phyloP scores from a whole-genome alignment of 2,888 invertebrate species.

The Aphodius sticticus region DNA sequence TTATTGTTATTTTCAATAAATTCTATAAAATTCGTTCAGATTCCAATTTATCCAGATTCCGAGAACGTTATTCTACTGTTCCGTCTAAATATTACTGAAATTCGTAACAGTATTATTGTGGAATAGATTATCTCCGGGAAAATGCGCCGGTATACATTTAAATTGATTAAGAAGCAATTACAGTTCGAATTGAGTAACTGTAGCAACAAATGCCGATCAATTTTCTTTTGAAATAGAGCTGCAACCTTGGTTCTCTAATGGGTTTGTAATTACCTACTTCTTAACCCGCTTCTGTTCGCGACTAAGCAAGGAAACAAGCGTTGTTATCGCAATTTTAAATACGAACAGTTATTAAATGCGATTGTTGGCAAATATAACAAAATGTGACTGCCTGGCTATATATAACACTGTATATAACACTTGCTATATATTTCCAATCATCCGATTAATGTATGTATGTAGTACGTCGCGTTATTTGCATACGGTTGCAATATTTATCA shows the following conservation, averaged over 20 bases:
- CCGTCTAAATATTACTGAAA: background rate
- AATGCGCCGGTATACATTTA: background rate
- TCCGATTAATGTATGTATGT: background rate
- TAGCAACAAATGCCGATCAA: background rate
- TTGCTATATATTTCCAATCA: background rate
- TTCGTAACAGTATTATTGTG: background rate
- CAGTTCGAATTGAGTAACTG: background rate
- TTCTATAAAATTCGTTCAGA: too few relatives aligned
- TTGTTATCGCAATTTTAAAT: background rate
- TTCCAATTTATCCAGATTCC: too few relatives aligned
- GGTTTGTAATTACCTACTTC: background rate
- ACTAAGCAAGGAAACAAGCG: background rate
- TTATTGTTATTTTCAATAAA: too few relatives aligned
- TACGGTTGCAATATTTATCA: background rate
- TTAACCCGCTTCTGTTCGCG: background rate
- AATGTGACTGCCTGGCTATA: background rate
- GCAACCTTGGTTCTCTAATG: background rate
- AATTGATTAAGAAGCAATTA: slow-evolving; percentile 4
- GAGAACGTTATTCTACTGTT: too few relatives aligned
- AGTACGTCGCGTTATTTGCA: background rate
- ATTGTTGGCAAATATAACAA: background rate
- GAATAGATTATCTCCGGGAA: background rate
- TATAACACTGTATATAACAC: too few relatives aligned
- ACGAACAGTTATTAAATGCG: background rate
- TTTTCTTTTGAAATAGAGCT: background rate